Conservation (phyloP, 2,113 vertebrate genomes). For the Paradisaea rubra region DNA sequence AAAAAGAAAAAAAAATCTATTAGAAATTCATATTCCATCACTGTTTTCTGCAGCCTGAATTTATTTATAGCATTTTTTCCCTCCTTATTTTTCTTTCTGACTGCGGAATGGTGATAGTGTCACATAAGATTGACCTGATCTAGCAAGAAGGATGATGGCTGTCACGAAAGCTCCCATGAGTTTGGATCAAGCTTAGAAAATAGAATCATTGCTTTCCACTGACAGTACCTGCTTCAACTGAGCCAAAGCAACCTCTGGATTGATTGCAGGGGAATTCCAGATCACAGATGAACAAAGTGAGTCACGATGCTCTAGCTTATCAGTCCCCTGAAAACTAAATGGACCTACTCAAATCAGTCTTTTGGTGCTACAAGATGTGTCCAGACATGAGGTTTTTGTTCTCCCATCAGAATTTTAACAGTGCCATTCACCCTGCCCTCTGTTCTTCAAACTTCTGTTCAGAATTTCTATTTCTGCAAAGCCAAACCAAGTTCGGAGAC, state of each 20-base stretch:
- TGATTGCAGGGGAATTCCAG: background rate
- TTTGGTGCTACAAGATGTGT: background rate
- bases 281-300: background rate
- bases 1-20: background rate
- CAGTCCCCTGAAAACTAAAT: background rate
- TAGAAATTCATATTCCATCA: background rate
- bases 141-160: background rate
- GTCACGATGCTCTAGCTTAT: background rate
- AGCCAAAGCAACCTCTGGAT: background rate
- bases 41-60: background rate
- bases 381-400: background rate
- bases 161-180: background rate
- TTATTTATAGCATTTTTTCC: background rate
- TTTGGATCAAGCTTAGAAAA: background rate
- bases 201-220: background rate
- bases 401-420: background rate
- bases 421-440: background rate
- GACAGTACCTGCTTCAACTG: background rate
- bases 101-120: background rate
- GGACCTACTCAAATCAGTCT: background rate
- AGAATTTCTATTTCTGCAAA: background rate
- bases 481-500: background rate
- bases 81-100: background rate
- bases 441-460: background rate
- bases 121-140: background rate